Percentiles rank a stretch among this genome's conserved stretches.
Evolutionary conservation across 1,140 invertebrate genomes (phyloP).

Genomic region (Chrysomallon squamiferum): DNA sequence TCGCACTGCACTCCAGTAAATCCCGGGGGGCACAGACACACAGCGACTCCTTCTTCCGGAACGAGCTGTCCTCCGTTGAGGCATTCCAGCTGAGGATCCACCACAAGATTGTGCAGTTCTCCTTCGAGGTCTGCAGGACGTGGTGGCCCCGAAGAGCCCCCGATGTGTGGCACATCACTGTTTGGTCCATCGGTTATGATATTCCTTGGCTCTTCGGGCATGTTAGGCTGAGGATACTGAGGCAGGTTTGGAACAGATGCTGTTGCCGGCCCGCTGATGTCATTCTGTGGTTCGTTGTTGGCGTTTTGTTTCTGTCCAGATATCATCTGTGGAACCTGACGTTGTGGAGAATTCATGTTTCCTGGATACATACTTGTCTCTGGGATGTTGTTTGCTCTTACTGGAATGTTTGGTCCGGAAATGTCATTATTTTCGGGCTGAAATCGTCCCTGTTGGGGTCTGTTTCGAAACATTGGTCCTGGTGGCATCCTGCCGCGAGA

Average conservation of each 20-base stretch:
- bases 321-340: too few relatives aligned
- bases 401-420: too few relatives aligned
- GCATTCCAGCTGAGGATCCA: background rate
- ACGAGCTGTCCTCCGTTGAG: background rate
- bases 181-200: too few relatives aligned
- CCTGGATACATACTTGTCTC: too few relatives aligned
- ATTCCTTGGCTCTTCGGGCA: background rate
- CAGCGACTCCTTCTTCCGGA: background rate
- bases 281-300: too few relatives aligned
- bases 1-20: conserved; percentile 5
- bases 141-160: background rate
- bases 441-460: background rate
- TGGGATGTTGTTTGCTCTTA: too few relatives aligned
- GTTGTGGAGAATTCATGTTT: too few relatives aligned
- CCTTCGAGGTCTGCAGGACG: background rate
- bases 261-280: background rate
- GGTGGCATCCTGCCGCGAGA: background rate
- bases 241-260: background rate
- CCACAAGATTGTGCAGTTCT: background rate
- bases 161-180: background rate
- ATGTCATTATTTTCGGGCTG: background rate
- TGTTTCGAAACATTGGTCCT: conserved; percentile 1
- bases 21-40: background rate
- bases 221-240: background rate
- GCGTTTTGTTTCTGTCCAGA: too few relatives aligned